Percentiles rank a stretch among this genome's conserved stretches.
Evolutionary conservation across 2,888 invertebrate species (phyloP).

Genomic region (Gari tellinella): DNA sequence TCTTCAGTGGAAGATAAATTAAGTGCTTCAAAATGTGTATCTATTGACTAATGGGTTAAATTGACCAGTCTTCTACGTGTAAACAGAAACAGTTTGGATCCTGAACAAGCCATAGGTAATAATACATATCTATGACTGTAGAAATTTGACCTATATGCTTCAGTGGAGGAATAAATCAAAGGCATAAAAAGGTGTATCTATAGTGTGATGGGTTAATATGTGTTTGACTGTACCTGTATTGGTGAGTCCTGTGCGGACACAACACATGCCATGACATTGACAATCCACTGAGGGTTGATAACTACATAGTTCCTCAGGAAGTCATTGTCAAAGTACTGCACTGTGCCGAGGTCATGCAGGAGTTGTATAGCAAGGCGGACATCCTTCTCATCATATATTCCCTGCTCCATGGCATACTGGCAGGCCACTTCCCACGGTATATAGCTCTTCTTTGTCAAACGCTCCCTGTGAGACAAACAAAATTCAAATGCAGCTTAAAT

Average conservation of each 20-base stretch:
- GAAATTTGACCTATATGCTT: too few species aligned
- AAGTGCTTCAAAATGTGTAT: too few species aligned
- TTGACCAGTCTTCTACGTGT: too few species aligned
- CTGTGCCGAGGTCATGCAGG: constrained; percentile 82
- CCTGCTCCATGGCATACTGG: constrained; percentile 73
- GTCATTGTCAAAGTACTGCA: constrained; percentile 83
- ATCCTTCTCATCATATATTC: constrained; percentile 80
- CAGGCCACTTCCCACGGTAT: constrained; percentile 71
- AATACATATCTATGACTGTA: too few species aligned
- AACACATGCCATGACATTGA: constrained; percentile 83
- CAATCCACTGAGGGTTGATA: constrained; percentile 84
- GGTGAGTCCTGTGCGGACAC: constrained; percentile 82
- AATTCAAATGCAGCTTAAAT: background rate
- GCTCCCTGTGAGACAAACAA: constrained; percentile 55
- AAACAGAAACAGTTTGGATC: too few species aligned
- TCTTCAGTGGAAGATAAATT: too few species aligned
- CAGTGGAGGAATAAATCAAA: too few species aligned
- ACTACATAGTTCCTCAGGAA: constrained; percentile 80
- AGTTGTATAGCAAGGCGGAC: constrained; percentile 80
- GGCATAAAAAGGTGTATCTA: too few species aligned
- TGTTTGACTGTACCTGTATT: constrained; percentile 71
- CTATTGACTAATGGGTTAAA: too few species aligned
- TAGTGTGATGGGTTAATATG: too few species aligned
- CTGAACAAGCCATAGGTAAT: too few species aligned
- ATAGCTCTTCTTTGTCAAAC: constrained; percentile 65